phyloP scores from a whole-genome alignment of 2,888 invertebrate genomes.

The Papilio elwesi region DNA sequence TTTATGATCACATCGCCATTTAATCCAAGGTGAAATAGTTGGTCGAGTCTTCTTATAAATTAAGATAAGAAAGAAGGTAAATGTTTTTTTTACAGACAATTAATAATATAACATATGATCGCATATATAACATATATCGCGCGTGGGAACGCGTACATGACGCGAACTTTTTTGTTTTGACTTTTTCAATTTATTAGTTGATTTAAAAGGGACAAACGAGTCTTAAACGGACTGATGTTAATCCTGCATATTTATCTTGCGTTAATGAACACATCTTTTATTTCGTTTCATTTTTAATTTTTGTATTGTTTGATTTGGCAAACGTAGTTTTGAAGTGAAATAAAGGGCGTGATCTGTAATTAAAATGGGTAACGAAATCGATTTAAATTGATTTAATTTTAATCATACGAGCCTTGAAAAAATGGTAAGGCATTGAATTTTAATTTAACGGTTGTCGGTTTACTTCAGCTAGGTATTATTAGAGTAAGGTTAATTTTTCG shows the following conservation, averaged over 20 bases:
- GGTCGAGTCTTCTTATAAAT: background rate
- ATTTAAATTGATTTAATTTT: too few relatives aligned
- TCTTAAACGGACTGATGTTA: conserved; percentile 5
- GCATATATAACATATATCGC: too few relatives aligned
- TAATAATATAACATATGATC: too few relatives aligned
- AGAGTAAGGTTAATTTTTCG: too few relatives aligned
- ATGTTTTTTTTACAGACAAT: background rate
- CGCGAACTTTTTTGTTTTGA: conserved; percentile 8
- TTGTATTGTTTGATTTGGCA: background rate
- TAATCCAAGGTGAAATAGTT: conserved; percentile 12
- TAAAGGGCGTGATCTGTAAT: background rate
- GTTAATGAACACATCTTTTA: background rate
- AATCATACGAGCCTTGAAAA: too few relatives aligned
- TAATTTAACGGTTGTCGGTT: too few relatives aligned
- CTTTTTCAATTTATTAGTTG: conserved; percentile 10
- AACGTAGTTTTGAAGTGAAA: background rate
- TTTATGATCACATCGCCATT: background rate
- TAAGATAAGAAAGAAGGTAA: background rate
- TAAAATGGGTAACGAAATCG: background rate
- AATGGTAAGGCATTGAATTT: too few relatives aligned
- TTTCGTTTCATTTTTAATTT: background rate
- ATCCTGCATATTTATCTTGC: conserved; percentile 5
- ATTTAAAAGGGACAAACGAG: conserved; percentile 1
- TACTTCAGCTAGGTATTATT: too few relatives aligned
- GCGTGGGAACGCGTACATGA: background rate